Base-by-base conservation (phyloP, 2,888 invertebrate genomes). In the Seira ritae region DNA sequence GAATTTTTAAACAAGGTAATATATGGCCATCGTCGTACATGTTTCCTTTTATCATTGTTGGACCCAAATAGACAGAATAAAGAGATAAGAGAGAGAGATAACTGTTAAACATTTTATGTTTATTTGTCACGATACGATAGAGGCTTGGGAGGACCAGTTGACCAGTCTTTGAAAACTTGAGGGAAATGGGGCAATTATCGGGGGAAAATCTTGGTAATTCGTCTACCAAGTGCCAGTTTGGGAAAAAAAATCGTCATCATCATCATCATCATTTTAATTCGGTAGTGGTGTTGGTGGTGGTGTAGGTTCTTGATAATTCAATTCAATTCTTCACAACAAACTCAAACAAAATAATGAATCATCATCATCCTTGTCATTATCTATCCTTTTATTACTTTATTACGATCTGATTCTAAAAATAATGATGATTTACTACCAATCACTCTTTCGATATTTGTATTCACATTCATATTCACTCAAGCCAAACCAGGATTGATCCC, bases 101-200 rank as follows among this genome's bases (percentile, higher is more conserved):
- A 50, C 50, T n/a, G 50, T 50, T 50, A 50, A 50, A 50, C 50
- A 50, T n/a, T 50, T 50, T 50, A 50, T 50, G 50, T 50, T 50
- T n/a, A 15, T 50, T 50, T 50, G 50, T 50, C 50, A 50, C 50
- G 50, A 50, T 50, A 50, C 17, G 3, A 12, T 8, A 50, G 50
- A n/a, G 3, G 50, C 6, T 42, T 42, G 31, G 31, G 31, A 8
- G 8, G 31, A 31, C 31, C 31, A 8, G n/a, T n/a, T n/a, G 31
- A 8, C 31, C 8, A 31, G 31, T 2, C 31, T n/a, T n/a, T n/a
- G n/a, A n/a, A n/a, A 31, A 31, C 50, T n/a, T n/a, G 2, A 8
- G 50, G 50, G 50, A 50, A 50, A 50, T 50, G 15, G 50, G 50
- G 17, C 50, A 50, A 50, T 50, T 50, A 50, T 50, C 12, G 50